A percentile compares a stretch with the other conserved stretches of the same genome.
These are phyloP conservation scores for Drosophila siamana DNA, from an alignment of 2,888 invertebrate species.

Conservation along the genomic window DNA sequence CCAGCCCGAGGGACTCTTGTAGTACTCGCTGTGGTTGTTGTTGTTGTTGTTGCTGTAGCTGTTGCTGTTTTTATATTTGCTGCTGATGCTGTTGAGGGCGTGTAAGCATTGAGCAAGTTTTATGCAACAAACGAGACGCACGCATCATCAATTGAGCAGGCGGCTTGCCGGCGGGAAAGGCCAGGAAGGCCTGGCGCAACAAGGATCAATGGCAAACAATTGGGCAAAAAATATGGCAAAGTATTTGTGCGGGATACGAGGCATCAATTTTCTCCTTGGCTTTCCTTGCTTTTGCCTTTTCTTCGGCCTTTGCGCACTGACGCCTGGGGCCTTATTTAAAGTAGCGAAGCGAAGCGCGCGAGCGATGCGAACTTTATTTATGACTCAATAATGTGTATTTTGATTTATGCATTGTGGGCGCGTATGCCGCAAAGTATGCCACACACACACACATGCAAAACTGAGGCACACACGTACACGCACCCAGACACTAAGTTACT, in stretches of 20 bases:
- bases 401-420: constrained; percentile 81
- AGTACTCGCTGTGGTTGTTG: constrained; percentile 39
- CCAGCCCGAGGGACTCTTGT: constrained; percentile 71
- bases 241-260: constrained; percentile 56
- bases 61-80: constrained; percentile 16
- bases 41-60: constrained; percentile 38
- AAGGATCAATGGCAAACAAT: constrained; percentile 71
- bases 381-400: constrained; percentile 82
- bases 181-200: constrained; percentile 17
- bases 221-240: constrained; percentile 76
- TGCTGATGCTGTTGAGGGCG: constrained; percentile 64
- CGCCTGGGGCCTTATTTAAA: constrained; percentile 73
- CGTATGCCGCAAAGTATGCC: constrained; percentile 52
- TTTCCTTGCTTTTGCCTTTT: neutral
- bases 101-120: constrained; percentile 79
- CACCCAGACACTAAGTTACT: constrained; percentile 47
- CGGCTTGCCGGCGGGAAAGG: constrained; percentile 26
- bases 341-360: constrained; percentile 64
- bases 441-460: constrained; percentile 36
- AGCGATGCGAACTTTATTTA: constrained; percentile 75
- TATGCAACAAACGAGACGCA: constrained; percentile 74
- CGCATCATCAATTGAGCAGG: constrained; percentile 57
- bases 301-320: constrained; percentile 10
- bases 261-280: constrained; percentile 50
- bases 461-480: constrained; percentile 30